Base-by-base conservation (phyloP, 2,797 vertebrate species). In the Coracias cyanogaster region DNA sequence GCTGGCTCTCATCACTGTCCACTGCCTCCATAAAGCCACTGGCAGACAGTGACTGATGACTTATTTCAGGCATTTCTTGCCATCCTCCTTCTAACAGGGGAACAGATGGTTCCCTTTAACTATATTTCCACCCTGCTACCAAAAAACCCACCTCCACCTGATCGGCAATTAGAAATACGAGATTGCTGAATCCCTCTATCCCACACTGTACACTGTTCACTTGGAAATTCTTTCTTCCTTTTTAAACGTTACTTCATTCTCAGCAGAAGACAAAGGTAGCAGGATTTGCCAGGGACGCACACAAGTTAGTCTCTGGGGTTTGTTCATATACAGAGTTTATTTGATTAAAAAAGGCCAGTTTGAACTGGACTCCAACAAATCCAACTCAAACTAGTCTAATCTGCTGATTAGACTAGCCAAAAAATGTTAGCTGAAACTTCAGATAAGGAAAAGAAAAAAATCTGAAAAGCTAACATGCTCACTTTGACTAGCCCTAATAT, bases 31-130 rank as follows among this genome's bases (percentile, higher is more conserved):
- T 33, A 45, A 67, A 54, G 58, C 52, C 88, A 67, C 69, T 24
- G 86, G 88, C 84, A 92, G 72, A 71, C 60, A 67, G 45, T 35
- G 61, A 82, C 70, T 86, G 92, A 90, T 89, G 81, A 64, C 41
- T 92, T 61, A 84, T 89, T 92, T 72, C 65, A 84, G 78, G 58
- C 74, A 58, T 65, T 90, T 92, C 74, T 84, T 82, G 78, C 83
- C 90, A 35, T 29, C 33, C 39, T 82, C 70, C 70, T 77, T 49
- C 80, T 72, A 69, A 89, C 17, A 31, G 31, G 28, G 65, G 70
- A 96, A 92, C 88, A 95, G 89, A 95, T 79, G 77, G 62, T 39
- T 93, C 51, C 70, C 70, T 91, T 69, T 86, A 64, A 86, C 52
- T 69, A 4, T 84, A 86, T 72, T 94, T 48, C 89, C 54, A 95